Evolutionary conservation across 2,797 vertebrate genomes (phyloP).

Genomic region (Miichthys miiuy): DNA sequence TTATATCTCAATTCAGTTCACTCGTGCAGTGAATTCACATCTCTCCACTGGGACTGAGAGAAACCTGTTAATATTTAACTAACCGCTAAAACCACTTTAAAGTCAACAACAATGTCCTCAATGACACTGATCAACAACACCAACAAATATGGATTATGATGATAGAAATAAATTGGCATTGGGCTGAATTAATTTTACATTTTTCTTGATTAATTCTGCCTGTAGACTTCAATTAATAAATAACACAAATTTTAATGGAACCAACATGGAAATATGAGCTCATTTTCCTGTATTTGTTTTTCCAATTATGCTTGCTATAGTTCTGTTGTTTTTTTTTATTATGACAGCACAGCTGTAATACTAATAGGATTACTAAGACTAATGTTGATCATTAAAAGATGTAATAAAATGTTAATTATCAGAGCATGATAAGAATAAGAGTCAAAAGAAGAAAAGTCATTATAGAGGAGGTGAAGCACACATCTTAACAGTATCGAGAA

Average conservation of each 20-base stretch:
- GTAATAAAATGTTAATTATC: not conserved
- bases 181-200: not conserved
- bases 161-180: not conserved
- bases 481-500: too few relatives aligned
- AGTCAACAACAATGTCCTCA: slow-evolving; percentile 2
- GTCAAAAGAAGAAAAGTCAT: not conserved
- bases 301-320: too few relatives aligned
- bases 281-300: too few relatives aligned
- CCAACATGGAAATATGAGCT: too few relatives aligned
- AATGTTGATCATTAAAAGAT: not conserved
- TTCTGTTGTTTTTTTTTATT: too few relatives aligned
- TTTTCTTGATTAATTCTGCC: not conserved
- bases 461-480: not conserved
- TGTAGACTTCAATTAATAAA: too few relatives aligned
- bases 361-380: too few relatives aligned
- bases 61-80: slow-evolving; percentile 30
- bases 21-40: not conserved
- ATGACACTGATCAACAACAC: not conserved
- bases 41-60: not conserved
- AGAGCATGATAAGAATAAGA: too few relatives aligned
- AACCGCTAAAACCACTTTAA: not conserved
- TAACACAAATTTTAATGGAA: too few relatives aligned
- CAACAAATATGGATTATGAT: not conserved
- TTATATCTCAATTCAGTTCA: not conserved
- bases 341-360: too few relatives aligned